Base-by-base conservation (phyloP, 2,113 vertebrate genomes). In the Carassius gibelio region DNA sequence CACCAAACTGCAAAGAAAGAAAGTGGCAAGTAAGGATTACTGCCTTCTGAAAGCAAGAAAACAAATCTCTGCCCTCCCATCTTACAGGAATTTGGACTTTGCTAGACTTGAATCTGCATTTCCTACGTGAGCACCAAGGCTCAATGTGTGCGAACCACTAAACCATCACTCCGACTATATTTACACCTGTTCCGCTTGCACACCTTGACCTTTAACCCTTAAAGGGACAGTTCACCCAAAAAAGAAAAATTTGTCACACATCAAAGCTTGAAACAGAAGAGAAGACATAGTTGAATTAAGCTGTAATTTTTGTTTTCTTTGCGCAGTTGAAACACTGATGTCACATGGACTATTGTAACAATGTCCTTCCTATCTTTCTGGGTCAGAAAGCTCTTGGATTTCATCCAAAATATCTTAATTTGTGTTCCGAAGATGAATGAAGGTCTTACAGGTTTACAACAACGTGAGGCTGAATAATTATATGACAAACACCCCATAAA, bases 1-100 rank as follows among this genome's bases (percentile, higher is more conserved):
- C 88, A 98, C 95, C 94, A 98, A 92, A 88, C 97, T 98, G 92
- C 1, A 83, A 74, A 66, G 30, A 81, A 50, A 72, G 3, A 64
- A 30, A 75, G 17, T 17, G 11, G 6, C 2, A 1, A 23, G 30
- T 72, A n/a, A 48, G 10, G 10, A 71, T 42, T 42, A 75, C 11
- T 75, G 45, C 2, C n/a, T 26, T 26, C 3, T 50, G 6, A 75
- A 13, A 23, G 21, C 13, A 34, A 55, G 15, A 68, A 52, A 13
- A 5, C 52, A 42, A 21, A 75, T 36, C 48, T 74, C 5, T 13
- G 1, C 0, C 5, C 0, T 36, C 2, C 30, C 0, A 34, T 66
- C 13, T 14, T 66, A 34, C 15, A 17, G 8, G 30, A 36, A 9
- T 36, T 36, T 17, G 26, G 71, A 55, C 64, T 82, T 85, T 78